phyloP scores from a whole-genome alignment of 2,113 vertebrate genomes.

The Sebastes schlegelii region DNA sequence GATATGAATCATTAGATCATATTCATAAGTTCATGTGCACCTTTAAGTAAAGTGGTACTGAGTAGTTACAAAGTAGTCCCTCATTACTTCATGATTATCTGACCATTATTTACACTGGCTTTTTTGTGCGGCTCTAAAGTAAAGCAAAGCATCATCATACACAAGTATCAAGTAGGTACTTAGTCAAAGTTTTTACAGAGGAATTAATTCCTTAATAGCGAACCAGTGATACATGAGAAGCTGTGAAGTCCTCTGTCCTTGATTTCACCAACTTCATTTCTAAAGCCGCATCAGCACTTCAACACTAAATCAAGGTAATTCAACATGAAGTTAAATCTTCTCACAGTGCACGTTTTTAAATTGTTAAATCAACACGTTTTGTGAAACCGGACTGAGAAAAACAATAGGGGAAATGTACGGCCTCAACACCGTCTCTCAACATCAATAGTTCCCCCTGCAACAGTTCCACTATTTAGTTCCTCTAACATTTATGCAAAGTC shows the following conservation, averaged over 20 bases:
- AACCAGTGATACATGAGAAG: not conserved
- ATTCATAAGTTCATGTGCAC: not conserved
- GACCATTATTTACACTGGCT: not conserved
- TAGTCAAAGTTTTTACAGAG: not conserved
- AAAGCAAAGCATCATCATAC: not conserved
- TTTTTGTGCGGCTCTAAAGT: not conserved
- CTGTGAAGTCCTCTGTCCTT: not conserved
- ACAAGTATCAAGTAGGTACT: not conserved
- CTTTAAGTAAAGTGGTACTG: not conserved
- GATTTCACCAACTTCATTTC: not conserved
- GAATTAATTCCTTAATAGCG: not conserved
- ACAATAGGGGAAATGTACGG: not conserved
- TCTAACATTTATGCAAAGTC: not conserved
- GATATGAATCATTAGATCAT: not conserved
- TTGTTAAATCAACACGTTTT: not conserved
- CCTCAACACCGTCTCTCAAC: not conserved
- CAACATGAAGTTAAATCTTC: not conserved
- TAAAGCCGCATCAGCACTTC: not conserved
- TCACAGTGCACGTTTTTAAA: not conserved
- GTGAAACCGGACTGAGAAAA: not conserved
- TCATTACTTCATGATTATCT: not conserved
- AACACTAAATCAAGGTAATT: not conserved
- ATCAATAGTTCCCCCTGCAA: not conserved
- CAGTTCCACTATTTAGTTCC: not conserved
- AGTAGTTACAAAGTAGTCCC: not conserved